Conservation (phyloP, 2,113 vertebrate species). For the Tiliqua scincoides region DNA sequence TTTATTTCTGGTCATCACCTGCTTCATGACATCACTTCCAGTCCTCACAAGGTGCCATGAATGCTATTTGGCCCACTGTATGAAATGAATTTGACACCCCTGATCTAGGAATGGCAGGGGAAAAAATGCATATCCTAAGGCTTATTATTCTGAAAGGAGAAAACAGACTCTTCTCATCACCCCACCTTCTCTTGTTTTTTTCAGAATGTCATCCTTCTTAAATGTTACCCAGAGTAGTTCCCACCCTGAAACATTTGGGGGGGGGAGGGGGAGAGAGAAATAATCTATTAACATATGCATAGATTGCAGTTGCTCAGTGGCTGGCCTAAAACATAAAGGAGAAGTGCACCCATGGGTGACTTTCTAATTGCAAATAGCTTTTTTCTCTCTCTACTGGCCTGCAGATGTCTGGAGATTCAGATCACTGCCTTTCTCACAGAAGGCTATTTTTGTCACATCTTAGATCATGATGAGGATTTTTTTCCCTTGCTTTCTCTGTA, state of each 20-base stretch:
- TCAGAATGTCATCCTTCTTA: neutral
- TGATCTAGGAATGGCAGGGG: neutral
- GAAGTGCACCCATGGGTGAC: constrained; percentile 40
- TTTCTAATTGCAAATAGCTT: constrained; percentile 58
- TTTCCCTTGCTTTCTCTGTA: neutral
- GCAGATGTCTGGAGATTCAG: constrained; percentile 51
- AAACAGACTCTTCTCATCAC: neutral
- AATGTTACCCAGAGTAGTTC: neutral
- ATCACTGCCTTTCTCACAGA: constrained; percentile 61
- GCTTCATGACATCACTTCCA: no score
- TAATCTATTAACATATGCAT: constrained; percentile 17
- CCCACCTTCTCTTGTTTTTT: neutral
- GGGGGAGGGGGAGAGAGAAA: neutral
- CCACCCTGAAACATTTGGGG: neutral
- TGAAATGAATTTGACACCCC: no score
- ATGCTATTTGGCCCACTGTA: no score
- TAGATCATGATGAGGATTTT: constrained; percentile 45
- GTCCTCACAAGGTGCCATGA: no score
- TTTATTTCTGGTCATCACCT: no score
- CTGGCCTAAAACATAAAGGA: constrained; percentile 52
- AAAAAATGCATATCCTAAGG: neutral
- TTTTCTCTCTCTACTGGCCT: constrained; percentile 50
- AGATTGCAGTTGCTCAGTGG: constrained; percentile 13
- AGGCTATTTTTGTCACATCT: constrained; percentile 63
- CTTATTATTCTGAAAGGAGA: neutral